These are phyloP conservation scores for Ochotona princeps DNA, from an alignment of 2,113 vertebrate species.

Conservation along the genomic window DNA sequence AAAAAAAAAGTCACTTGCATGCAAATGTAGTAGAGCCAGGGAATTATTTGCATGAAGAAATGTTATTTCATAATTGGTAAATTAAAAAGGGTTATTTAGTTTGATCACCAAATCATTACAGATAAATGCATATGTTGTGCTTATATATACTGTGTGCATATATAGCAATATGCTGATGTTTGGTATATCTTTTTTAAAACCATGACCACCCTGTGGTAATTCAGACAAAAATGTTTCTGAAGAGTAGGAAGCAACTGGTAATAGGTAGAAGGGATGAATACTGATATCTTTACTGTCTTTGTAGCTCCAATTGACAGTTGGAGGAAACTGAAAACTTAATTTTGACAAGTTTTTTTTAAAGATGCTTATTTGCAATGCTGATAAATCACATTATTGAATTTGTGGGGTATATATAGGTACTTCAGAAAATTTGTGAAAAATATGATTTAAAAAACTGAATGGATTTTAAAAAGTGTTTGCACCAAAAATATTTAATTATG, in stretches of 20 bases:
- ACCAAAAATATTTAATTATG: no score
- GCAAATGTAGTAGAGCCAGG: background rate
- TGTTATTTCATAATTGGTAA: conserved; percentile 27
- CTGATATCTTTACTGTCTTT: background rate
- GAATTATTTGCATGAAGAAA: conserved; percentile 26
- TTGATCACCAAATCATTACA: conserved; percentile 25
- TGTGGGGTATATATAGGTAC: background rate
- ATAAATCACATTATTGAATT: background rate
- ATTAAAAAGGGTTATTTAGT: background rate
- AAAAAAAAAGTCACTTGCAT: conserved; percentile 11
- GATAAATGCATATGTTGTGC: background rate
- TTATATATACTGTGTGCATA: background rate
- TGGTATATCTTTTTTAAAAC: conserved; percentile 25
- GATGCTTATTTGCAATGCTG: background rate
- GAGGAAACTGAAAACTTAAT: conserved; percentile 28
- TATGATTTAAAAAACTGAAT: no score
- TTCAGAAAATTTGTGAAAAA: no score
- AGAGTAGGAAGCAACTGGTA: conserved; percentile 31
- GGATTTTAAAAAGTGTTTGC: no score
- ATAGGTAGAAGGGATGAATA: background rate
- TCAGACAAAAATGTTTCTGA: background rate
- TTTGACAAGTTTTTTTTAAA: background rate
- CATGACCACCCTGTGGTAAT: conserved; percentile 1
- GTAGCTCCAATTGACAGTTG: background rate
- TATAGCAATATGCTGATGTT: background rate